Base-by-base conservation (phyloP, 2,888 invertebrate genomes). In the Cheilosia variabilis region DNA sequence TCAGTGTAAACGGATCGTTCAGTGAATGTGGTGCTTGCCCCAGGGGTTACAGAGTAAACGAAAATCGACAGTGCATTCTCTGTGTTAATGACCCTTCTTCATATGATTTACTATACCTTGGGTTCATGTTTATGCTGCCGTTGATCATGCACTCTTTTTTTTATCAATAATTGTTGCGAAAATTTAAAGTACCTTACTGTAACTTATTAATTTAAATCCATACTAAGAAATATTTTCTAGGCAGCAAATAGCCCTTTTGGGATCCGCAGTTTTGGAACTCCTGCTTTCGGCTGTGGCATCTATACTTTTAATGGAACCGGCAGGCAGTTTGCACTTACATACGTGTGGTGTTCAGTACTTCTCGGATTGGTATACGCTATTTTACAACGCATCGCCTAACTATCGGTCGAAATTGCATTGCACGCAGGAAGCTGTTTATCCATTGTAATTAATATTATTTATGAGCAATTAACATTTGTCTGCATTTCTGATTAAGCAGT, bases 381-480 rank as follows among this genome's bases (percentile, higher is more conserved):
- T 99, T 83, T 94, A 98, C 90, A 99, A 99, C 93, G 99, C 99
- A 6, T 96, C 95, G 88, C 98, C 98, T 0, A 96, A 98, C 92
- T 99, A 98, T 92, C 96, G 96, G 77, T 95, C 95, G 84, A 96
- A 96, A 19, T 92, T 99, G 69, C 96, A 98, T 92, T 99, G 99
- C 92, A 98, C 99, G 0, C 98, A 99, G 90, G 99, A 99, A 93
- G 98, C 98, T 75, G 98, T 99, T 0, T 99, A 98, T 93, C 99
- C 99, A 55, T 93, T 99, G 97, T 99, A 94, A 95, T 96, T 94
- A n/a, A 47, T 47, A 47, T 45, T 45, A 37, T 37, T 37, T 37
- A 10, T 9, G 4, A 37, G 34, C 34, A 2, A 37, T 37, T 37
- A 10, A 37, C 10, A 37, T 37, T 13, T 9, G 34, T 37, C 34